Base-by-base conservation (phyloP, 2,113 vertebrate species). In the Brachirus orientalis region DNA sequence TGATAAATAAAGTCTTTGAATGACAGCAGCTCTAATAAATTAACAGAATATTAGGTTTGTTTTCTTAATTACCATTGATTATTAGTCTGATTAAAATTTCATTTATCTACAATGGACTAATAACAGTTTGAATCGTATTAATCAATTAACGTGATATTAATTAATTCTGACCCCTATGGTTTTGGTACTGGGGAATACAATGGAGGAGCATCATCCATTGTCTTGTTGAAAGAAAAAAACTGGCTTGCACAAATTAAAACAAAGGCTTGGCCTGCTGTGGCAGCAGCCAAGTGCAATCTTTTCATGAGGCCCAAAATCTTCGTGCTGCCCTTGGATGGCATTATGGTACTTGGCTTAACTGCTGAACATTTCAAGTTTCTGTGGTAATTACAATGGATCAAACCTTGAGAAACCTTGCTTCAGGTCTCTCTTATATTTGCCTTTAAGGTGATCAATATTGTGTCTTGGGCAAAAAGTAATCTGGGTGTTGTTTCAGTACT, bases 391-490 rank as follows among this genome's bases (percentile, higher is more conserved):
- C 36, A 62, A 43, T 57, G 66, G 72, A 60, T 52, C 36, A 1
- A 53, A 55, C 11, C 3, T 12, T 77, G 63, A 78, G 51, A 75
- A 79, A 80, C 51, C 64, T 79, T 61, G 41, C 64, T 50, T 70
- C 65, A 44, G 44, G 78, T 67, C 55, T 74, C 44, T 37, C 54
- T 75, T 70, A 82, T 72, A 79, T 73, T 64, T 77, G 73, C 73
- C 65, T 83, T 62, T 33, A 35, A 72, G 62, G 44, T 51, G 76
- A 87, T 82, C 78, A 75, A 80, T 85, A 47, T n/a, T 2, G 37
- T 51, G 33, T 18, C 18, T 0, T 1, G 54, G 56, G 36, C 36
- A 59, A n/a, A 84, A 76, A 66, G 8, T 43, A 7, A 72, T 64
- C 22, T 50, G 10, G 38, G 11, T 47, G 48, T 60, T 52, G 45